These are phyloP conservation scores for Tipula confusa DNA, from an alignment of 2,888 invertebrate species.

Conservation along the genomic window DNA sequence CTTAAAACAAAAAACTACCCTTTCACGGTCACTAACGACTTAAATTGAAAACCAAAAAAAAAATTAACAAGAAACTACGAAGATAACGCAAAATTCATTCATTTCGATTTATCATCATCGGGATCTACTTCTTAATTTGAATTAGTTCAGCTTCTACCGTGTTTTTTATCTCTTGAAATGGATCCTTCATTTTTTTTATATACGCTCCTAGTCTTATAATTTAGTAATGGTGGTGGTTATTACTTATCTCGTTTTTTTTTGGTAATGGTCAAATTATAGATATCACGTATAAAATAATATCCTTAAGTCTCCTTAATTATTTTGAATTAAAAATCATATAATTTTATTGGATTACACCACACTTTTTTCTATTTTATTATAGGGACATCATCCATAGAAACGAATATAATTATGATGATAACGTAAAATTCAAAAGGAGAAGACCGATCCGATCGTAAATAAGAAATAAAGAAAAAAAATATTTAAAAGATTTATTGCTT, in stretches of 20 bases:
- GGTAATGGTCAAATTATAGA: slow-evolving; percentile 25
- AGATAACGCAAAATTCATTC: slow-evolving; percentile 14
- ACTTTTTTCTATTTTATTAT: background rate
- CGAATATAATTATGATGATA: slow-evolving; percentile 1
- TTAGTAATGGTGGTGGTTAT: background rate
- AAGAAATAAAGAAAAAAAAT: background rate
- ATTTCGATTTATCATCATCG: slow-evolving; percentile 25
- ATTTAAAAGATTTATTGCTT: background rate
- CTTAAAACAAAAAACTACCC: slow-evolving; percentile 9
- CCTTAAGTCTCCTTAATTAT: background rate
- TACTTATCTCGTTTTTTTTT: background rate
- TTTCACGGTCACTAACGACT: slow-evolving; percentile 20
- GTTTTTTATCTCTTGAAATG: background rate
- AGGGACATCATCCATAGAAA: background rate
- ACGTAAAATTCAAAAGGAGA: background rate
- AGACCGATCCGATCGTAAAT: background rate
- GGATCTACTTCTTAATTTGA: background rate
- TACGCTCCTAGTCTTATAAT: background rate
- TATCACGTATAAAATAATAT: background rate
- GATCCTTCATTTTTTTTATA: background rate
- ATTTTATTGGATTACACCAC: slow-evolving; percentile 9
- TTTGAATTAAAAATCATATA: slow-evolving; percentile 25
- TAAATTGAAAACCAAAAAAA: background rate
- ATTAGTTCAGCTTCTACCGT: background rate
- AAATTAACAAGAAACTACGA: too few species aligned